These are phyloP conservation scores for Pseudococcus longispinus DNA, from an alignment of 2,888 invertebrate genomes.

Conservation along the genomic window DNA sequence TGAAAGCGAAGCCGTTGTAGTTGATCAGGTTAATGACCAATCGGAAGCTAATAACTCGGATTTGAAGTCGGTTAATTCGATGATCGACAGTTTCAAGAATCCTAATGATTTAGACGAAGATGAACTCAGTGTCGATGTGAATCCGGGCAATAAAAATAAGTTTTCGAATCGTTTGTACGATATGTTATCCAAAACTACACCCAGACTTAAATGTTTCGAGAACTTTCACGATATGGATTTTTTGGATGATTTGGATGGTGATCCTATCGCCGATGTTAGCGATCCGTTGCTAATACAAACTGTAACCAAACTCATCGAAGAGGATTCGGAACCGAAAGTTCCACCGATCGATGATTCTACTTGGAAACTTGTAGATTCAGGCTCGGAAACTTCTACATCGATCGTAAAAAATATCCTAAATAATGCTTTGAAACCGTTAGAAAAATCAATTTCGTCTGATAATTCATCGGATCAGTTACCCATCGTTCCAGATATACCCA, in stretches of 20 bases:
- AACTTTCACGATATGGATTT: background rate
- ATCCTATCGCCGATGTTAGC: background rate
- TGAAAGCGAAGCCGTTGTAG: background rate
- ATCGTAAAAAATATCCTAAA: conserved; percentile 14
- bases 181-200: background rate
- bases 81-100: conserved; percentile 30
- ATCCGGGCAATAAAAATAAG: background rate
- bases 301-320: conserved; percentile 2
- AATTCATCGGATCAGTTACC: background rate
- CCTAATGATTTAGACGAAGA: background rate
- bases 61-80: background rate
- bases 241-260: background rate
- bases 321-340: background rate
- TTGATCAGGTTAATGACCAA: background rate
- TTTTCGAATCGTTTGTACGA: conserved; percentile 48
- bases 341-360: background rate
- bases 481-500: background rate
- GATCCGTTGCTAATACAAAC: background rate
- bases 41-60: background rate
- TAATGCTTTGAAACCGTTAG: background rate
- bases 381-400: background rate
- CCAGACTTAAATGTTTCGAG: conserved; percentile 44
- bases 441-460: background rate
- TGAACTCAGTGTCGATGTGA: background rate
- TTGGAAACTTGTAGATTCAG: background rate